Base-by-base conservation (phyloP, 2,797 vertebrate genomes). In the Pseudochirops cupreus region DNA sequence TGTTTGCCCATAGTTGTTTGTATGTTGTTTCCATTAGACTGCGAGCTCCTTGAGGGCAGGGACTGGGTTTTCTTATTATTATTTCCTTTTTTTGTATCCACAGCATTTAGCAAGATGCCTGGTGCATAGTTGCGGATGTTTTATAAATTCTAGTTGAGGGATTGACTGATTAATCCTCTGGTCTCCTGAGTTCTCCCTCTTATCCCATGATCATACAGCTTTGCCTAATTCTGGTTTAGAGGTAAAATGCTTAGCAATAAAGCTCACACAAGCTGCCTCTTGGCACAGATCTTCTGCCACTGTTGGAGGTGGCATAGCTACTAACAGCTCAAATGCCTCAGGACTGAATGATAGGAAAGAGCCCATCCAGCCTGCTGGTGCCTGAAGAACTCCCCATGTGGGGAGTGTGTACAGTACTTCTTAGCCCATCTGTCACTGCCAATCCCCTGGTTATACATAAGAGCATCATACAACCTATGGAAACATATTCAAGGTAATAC, bases 401-500 rank as follows among this genome's bases (percentile, higher is more conserved):
- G 82, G 92, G 91, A 92, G 55, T 56, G 62, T 91, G 82, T 57
- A 59, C 94, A 46, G 95, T 91, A 94, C 92, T 96, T 92, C 90
- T 92, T 21, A 13, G 92, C 74, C 95, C 97, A 97, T 97, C 97
- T 97, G 96, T 93, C 91, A 0, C 82, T 95, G 90, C 82, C 91
- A 90, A 92, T 97, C 94, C 94, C 90, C 57, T 46, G 96, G 89
- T 56, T 95, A 94, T 26, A 67, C 92, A 93, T 91, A 89, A 94
- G 94, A 94, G 52, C 59, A 96, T 59, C 55, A 46, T 89, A 97
- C 94, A 92, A 87, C 95, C 92, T 82, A 96, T 90, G 50, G 92
- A 96, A 96, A 96, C 93, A 97, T 96, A 91, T 31, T 95, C 96
- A 97, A 96, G 54, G 93, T 93, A 97, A 96, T 96, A 96, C 91